Evolutionary conservation across 2,797 vertebrate genomes (phyloP).

Genomic region (Crypturellus tataupa): DNA sequence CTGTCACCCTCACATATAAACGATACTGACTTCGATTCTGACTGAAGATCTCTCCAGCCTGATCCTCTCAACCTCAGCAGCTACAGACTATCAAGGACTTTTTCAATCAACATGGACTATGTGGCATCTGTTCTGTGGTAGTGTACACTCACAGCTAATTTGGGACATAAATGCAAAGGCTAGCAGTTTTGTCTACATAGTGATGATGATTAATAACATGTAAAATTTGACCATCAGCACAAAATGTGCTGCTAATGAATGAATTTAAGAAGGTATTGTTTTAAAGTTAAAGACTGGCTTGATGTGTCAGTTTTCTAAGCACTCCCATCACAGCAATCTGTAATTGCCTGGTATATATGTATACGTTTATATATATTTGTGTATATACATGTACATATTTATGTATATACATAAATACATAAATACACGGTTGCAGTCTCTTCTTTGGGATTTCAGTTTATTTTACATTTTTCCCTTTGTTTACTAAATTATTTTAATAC

Average conservation of each 20-base stretch:
- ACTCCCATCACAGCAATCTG: background rate
- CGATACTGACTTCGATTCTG: rapidly evolving
- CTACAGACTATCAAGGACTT: background rate
- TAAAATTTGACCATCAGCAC: background rate
- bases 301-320: background rate
- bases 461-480: background rate
- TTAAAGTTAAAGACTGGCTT: background rate
- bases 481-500: constrained; percentile 38
- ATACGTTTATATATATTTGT: rapidly evolving
- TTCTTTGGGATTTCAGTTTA: background rate
- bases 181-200: background rate
- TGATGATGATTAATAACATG: background rate
- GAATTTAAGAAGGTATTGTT: background rate
- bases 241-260: background rate
- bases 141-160: background rate
- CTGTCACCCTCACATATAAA: background rate
- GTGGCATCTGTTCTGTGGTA: background rate
- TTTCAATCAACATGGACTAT: background rate
- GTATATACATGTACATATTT: too few species aligned
- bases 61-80: background rate
- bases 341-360: background rate
- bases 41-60: background rate
- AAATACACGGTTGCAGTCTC: background rate
- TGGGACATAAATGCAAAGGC: background rate
- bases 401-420: rapidly evolving